Conservation (phyloP, 2,113 vertebrate genomes). For the Panurus biarmicus region DNA sequence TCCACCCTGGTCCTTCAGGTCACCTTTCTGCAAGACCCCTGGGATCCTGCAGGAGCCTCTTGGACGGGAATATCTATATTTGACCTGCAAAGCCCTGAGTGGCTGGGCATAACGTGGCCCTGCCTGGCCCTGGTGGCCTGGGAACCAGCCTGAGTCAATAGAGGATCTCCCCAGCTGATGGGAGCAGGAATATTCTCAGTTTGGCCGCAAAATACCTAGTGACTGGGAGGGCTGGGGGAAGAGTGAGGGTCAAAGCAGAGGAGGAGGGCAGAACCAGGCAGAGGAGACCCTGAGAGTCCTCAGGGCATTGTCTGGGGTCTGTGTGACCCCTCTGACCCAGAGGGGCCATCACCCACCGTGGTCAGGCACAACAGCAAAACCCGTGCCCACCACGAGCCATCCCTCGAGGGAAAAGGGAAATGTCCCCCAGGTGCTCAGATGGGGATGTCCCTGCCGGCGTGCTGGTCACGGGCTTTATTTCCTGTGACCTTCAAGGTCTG, state of each 20-base stretch:
- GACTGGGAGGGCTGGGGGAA: not conserved
- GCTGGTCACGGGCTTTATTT: not conserved
- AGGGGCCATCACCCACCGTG: accelerated
- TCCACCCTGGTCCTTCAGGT: not conserved
- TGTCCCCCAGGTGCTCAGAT: accelerated
- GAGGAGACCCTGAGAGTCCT: not conserved
- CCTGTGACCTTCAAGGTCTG: not conserved
- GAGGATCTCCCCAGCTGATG: not conserved
- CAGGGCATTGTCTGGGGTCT: not conserved
- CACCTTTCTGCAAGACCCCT: not conserved
- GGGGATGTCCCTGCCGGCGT: not conserved
- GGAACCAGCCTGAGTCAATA: not conserved
- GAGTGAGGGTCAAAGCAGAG: not conserved
- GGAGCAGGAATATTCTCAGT: not conserved
- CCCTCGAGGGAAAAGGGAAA: not conserved
- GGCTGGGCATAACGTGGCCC: not conserved
- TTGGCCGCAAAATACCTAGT: not conserved
- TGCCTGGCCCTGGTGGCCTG: not conserved
- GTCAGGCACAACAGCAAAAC: accelerated
- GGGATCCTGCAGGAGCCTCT: not conserved
- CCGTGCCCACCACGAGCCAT: not conserved
- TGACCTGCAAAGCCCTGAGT: not conserved
- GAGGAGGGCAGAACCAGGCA: too few relatives aligned
- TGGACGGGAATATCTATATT: not conserved
- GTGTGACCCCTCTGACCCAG: not conserved